Evolutionary conservation across 2,797 vertebrate species (phyloP).

Genomic region (Molossus molossus): DNA sequence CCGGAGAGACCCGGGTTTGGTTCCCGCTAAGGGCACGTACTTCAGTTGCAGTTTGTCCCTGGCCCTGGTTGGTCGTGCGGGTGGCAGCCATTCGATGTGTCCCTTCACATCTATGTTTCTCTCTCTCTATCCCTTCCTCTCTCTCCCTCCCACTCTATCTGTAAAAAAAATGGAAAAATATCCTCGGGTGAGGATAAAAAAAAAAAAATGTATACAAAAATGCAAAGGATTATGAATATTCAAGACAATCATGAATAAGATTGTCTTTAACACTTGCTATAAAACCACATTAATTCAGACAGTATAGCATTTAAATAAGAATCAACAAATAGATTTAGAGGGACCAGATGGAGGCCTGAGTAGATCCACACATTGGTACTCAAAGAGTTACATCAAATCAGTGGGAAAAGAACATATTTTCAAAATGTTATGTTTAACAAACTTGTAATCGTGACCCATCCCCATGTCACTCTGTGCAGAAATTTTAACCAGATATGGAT

Average conservation of each 20-base stretch:
- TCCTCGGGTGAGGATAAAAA: too few species aligned
- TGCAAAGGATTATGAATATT: background rate
- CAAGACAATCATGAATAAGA: background rate
- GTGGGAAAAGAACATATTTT: background rate
- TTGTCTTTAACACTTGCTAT: background rate
- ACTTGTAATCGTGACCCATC: background rate
- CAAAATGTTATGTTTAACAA: background rate
- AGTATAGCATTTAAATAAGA: background rate
- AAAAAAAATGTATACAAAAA: background rate
- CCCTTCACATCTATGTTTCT: too few species aligned
- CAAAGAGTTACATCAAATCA: background rate
- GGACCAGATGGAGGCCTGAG: background rate
- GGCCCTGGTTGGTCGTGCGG: too few species aligned
- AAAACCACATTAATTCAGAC: background rate
- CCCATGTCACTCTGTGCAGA: background rate
- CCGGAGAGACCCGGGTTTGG: too few species aligned
- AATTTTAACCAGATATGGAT: background rate
- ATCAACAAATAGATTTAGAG: background rate
- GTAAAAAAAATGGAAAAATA: too few species aligned
- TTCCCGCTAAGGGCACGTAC: too few species aligned
- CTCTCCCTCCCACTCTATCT: too few species aligned
- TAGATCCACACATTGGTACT: background rate
- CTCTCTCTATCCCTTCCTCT: too few species aligned
- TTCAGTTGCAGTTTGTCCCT: too few species aligned
- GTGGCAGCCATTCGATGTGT: too few species aligned